These are phyloP conservation scores for Oscheius sp. DNA, from an alignment of 2,888 invertebrate species.

Conservation along the genomic window DNA sequence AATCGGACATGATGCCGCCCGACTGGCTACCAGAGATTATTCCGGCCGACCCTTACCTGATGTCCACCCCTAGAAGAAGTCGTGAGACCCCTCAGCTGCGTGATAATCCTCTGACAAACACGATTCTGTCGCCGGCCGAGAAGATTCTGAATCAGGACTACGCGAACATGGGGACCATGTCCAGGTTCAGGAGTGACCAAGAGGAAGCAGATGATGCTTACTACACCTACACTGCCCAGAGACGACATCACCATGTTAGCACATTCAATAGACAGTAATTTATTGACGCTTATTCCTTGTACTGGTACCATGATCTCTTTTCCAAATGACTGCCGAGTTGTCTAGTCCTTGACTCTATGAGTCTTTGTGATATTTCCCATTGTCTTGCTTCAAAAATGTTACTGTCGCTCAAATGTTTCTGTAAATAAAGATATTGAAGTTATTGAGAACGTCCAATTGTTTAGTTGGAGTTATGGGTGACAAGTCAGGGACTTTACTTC, in stretches of 20 bases:
- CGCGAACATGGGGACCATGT: conserved; percentile 50
- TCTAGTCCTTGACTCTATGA: conserved; percentile 20
- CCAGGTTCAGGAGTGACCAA: conserved; percentile 55
- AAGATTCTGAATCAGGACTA: conserved; percentile 56
- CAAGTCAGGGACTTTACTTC: too few relatives aligned
- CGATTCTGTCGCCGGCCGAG: conserved; percentile 59
- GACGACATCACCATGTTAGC: conserved; percentile 41
- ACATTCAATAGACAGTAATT: conserved; percentile 31
- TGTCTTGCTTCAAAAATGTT: background rate
- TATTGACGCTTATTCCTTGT: conserved; percentile 1
- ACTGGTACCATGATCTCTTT: conserved; percentile 29
- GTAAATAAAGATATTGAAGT: background rate
- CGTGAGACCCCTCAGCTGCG: conserved; percentile 27
- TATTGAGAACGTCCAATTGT: too few relatives aligned
- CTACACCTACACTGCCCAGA: conserved; percentile 61
- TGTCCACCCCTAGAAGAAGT: conserved; percentile 43
- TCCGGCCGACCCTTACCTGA: conserved; percentile 46
- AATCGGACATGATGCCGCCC: conserved; percentile 11
- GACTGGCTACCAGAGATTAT: conserved; percentile 64
- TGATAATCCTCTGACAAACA: conserved; percentile 34
- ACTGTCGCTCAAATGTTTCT: conserved; percentile 14
- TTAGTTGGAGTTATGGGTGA: too few relatives aligned
- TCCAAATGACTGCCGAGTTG: conserved; percentile 13
- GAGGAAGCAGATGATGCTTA: conserved; percentile 69
- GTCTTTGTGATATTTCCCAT: background rate